Evolutionary conservation across 2,797 vertebrate species (phyloP).

Genomic region (Eulemur rubriventer): DNA sequence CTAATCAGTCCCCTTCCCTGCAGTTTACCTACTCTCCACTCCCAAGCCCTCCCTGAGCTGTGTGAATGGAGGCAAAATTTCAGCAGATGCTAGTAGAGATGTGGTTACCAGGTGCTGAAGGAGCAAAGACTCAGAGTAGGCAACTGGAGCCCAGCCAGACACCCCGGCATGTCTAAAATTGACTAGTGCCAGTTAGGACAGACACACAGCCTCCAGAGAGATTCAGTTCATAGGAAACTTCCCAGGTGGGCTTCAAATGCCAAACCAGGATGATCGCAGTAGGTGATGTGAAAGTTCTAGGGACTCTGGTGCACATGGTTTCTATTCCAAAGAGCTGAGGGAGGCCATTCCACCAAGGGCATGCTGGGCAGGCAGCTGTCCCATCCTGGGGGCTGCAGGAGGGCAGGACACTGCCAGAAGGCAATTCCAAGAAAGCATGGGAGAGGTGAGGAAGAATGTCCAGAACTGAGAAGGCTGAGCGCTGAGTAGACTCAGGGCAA

Average conservation of each 20-base stretch:
- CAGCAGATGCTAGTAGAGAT: neutral
- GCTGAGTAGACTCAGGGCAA: neutral
- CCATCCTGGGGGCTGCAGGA: fast-evolving
- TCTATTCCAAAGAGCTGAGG: neutral
- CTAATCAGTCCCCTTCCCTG: neutral
- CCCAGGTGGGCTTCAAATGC: constrained; percentile 6
- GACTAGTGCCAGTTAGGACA: neutral
- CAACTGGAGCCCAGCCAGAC: neutral
- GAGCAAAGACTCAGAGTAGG: neutral
- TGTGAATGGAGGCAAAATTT: neutral
- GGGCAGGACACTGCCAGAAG: neutral
- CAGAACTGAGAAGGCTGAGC: neutral
- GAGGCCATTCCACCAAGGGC: neutral
- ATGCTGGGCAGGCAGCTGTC: neutral
- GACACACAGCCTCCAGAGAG: neutral
- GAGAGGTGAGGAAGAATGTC: neutral
- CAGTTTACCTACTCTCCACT: neutral
- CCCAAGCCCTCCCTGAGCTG: neutral
- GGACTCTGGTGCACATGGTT: neutral
- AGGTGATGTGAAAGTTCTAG: neutral
- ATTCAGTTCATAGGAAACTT: neutral
- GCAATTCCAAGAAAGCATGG: neutral
- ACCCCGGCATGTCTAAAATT: neutral
- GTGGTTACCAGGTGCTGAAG: neutral
- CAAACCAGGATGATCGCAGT: neutral